Evolutionary conservation across 2,113 vertebrate genomes (phyloP), one percentile per base, ranked within the genome.

Genomic region (Arothron firmamentum): DNA sequence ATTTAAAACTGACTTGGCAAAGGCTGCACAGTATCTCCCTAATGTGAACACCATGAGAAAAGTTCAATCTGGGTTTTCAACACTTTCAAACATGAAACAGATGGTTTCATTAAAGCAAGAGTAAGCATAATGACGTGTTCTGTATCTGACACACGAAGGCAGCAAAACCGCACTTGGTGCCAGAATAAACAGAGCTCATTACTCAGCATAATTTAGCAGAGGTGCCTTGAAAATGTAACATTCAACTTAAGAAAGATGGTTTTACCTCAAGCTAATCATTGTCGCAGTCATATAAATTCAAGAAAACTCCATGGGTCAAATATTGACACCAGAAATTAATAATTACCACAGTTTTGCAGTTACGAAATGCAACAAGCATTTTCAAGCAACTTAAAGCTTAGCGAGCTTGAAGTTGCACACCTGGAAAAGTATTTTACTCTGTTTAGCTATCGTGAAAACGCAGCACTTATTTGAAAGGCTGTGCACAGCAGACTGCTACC

Each of bases 41-140:
- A 73, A 80, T 77, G 58, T 41, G 59, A 70, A 65, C 72, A 79
- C 51, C 48, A 73, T 74, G 63, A 74, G 51, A 49, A 38, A 59
- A 54, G 59, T 67, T 45, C 48, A 57, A 63, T 71, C n/a, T 54
- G 47, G 34, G 31, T 76, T 77, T 75, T 18, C n/a, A 62, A 46
- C 31, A 31, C 17, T 66, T 59, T 67, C 59, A 68, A 68, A 46
- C 41, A 57, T 61, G 18, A 17, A 63, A 53, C 56, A 77, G 75
- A 75, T 72, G 72, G 65, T 76, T 63, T 54, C 53, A 68, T 60
- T 53, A 74, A 75, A 71, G 48, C 49, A 8, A 34, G 23, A 69
- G 28, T 48, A 9, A 31, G 47, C 28, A 17, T 64, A 62, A 75
- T 55, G 55, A 70, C 13, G 16, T 56, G 28, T 47, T n/a, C 43